Base-by-base conservation (phyloP, 2,888 invertebrate genomes). In the Portevinia maculata region DNA sequence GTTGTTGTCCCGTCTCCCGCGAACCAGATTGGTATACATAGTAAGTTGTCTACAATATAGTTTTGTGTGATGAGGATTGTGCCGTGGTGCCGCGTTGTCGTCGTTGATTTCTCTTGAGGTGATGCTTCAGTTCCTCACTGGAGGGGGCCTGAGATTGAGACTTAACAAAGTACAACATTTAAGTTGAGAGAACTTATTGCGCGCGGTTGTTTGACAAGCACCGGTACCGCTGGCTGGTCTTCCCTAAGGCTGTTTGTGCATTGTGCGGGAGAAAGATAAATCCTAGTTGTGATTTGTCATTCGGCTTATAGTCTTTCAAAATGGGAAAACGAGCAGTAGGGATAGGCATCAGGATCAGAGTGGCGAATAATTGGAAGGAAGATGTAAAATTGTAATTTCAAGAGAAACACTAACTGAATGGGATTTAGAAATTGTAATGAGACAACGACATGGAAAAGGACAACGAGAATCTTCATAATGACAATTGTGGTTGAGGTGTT, bases 401-500 rank as follows among this genome's bases (percentile, higher is more conserved):
- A 57, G 71, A 34, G 71, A 78, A 78, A 70, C 69, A 70, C 32
- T 64, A 78, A 48, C 62, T 28, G 37, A 70, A 70, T 70, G 50
- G 62, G 57, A 78, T 70, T 78, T 70, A 70, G 76, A 78, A 78
- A 34, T 78, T 78, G 62, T 78, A 78, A 78, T 78, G 70, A 78
- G 70, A 57, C 53, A 21, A 55, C 32, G n/a, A 57, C 37, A 34
- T 57, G 15, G 46, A 37, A 1, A 15, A 24, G 1, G 32, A 13
- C 17, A 17, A 53, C 3, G 28, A 28, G 15, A 15, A 30, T 9
- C 3, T 41, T 62, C 44, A 46, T 24, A 7, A 30, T 11, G 53
- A 28, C 17, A 3, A 32, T 53, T 69, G 75, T 9, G 75, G 60
- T 21, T 37, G 37, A 48, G 44, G 69, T 55, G 60, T 37, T 37